These are phyloP conservation scores for Allygus modestus DNA, from an alignment of 2,888 invertebrate genomes.

Conservation along the genomic window DNA sequence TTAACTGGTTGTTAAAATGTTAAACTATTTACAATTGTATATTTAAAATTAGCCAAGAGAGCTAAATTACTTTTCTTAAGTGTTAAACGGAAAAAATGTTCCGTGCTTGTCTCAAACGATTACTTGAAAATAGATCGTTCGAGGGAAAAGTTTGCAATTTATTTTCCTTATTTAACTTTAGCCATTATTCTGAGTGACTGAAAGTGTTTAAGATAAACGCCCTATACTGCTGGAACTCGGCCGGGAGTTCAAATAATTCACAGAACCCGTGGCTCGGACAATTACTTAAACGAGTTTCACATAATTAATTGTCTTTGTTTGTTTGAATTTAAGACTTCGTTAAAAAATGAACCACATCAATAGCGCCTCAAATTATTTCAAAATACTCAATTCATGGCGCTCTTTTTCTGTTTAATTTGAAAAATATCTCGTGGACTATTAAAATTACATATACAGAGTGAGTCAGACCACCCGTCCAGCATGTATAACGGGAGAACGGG, in stretches of 20 bases:
- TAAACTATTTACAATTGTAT: no score
- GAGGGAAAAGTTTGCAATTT: conserved; percentile 42
- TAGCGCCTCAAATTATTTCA: no score
- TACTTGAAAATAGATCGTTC: conserved; percentile 27
- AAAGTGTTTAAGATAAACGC: conserved; percentile 31
- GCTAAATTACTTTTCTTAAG: no score
- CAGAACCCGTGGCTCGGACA: conserved; percentile 3
- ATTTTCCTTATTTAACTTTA: conserved; percentile 49
- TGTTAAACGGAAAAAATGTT: not conserved
- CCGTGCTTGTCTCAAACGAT: not conserved
- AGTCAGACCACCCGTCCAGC: no score
- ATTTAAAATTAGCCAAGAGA: no score
- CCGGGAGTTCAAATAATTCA: not conserved
- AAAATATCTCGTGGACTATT: no score
- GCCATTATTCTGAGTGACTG: conserved; percentile 42
- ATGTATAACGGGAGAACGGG: no score
- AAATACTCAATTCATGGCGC: no score
- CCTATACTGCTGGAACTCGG: not conserved
- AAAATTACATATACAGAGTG: no score
- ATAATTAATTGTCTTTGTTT: conserved; percentile 21
- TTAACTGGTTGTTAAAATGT: no score
- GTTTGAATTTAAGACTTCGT: not conserved
- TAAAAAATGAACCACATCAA: no score
- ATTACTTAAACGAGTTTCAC: not conserved
- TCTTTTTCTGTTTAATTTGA: no score